phyloP scores from a whole-genome alignment of 2,888 invertebrate species.

The Thereva nobilitata region DNA sequence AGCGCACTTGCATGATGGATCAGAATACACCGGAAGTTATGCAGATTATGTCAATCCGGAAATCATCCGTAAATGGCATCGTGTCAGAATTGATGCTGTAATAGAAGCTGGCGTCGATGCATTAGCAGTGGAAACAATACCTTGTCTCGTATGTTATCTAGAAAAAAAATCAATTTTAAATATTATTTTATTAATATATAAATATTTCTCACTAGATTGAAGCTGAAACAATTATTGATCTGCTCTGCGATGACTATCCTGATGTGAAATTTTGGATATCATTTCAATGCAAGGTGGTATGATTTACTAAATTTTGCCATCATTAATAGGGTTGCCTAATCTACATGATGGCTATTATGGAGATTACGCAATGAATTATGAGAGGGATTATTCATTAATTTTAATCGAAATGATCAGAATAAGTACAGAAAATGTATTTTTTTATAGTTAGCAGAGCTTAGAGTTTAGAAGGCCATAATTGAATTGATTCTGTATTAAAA shows the following conservation, averaged over 20 bases:
- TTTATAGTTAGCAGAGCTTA: too few relatives aligned
- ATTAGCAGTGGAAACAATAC: conserved; percentile 90
- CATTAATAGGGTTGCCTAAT: conserved; percentile 2
- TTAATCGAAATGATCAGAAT: neutral
- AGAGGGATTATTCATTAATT: neutral
- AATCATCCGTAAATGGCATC: conserved; percentile 82
- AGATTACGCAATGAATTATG: conserved; percentile 1
- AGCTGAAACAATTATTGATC: conserved; percentile 78
- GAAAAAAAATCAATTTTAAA: conserved; percentile 13
- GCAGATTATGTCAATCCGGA: conserved; percentile 68
- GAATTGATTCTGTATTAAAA: too few relatives aligned
- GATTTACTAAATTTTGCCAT: conserved; percentile 39
- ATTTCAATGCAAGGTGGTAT: conserved; percentile 79
- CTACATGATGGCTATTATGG: neutral
- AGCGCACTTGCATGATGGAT: conserved; percentile 85
- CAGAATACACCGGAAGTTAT: conserved; percentile 90
- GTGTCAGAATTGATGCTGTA: conserved; percentile 77
- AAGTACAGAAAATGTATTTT: too few relatives aligned
- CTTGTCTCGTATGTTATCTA: conserved; percentile 65
- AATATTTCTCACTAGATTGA: conserved; percentile 59
- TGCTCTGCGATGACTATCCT: conserved; percentile 76
- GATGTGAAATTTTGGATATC: conserved; percentile 81
- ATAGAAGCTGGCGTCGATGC: conserved; percentile 81
- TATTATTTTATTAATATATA: conserved; percentile 7
- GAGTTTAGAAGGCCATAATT: too few relatives aligned